Evolutionary conservation across 2,113 vertebrate species (phyloP).

Genomic region (cat (Felis catus)): DNA sequence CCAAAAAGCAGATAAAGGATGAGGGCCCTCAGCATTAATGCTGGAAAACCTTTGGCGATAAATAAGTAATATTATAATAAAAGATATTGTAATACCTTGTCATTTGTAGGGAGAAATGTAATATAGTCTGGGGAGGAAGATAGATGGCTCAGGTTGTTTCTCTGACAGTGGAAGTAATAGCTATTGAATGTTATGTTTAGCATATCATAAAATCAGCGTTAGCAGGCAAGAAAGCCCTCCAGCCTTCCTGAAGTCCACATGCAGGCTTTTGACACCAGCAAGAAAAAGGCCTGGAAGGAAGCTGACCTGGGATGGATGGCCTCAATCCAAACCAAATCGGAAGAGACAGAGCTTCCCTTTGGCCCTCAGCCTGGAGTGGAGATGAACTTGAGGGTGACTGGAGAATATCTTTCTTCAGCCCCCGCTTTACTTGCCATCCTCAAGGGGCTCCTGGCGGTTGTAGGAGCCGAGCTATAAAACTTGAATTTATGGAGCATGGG

Average conservation of each 20-base stretch:
- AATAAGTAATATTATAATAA: constrained; percentile 76
- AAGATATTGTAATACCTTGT: constrained; percentile 74
- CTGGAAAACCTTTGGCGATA: constrained; percentile 50
- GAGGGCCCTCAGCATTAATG: constrained; percentile 60
- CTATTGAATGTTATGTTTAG: constrained; percentile 79
- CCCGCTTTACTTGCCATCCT: not conserved
- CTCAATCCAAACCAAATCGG: constrained; percentile 48
- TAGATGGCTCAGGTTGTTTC: constrained; percentile 75
- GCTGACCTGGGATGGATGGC: not conserved
- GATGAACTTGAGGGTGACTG: constrained; percentile 48
- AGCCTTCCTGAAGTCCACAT: not conserved
- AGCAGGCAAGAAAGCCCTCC: constrained; percentile 69
- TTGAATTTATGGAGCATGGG: not conserved
- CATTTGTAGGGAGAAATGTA: constrained; percentile 64
- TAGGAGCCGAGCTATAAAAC: not conserved
- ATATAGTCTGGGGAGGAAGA: constrained; percentile 76
- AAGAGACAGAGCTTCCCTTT: constrained; percentile 62
- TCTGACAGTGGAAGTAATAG: constrained; percentile 82
- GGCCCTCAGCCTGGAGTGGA: constrained; percentile 36
- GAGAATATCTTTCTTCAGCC: constrained; percentile 36
- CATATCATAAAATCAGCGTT: constrained; percentile 80
- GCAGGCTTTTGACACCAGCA: constrained; percentile 52
- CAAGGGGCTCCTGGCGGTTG: not conserved
- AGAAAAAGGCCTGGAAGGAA: constrained; percentile 1
- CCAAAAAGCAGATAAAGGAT: constrained; percentile 77